Conservation (phyloP, 2,888 invertebrate species). For the Cantharis flavilabris region DNA sequence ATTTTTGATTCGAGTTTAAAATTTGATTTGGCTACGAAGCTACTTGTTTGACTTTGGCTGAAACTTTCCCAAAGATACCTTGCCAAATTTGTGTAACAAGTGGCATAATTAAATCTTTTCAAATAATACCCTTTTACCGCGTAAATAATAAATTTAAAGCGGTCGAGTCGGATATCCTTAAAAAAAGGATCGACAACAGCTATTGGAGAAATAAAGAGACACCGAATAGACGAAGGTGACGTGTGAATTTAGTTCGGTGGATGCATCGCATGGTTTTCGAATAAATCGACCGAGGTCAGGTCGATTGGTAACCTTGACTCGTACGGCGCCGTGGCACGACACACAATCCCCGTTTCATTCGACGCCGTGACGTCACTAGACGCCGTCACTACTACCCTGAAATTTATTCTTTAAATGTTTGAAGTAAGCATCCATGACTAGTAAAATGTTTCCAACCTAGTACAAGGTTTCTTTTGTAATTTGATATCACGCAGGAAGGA, state of each 20-base stretch:
- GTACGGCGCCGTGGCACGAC: conserved; percentile 32
- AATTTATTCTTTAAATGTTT: background rate
- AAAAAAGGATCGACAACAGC: no score
- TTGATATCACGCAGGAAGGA: background rate
- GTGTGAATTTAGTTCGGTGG: conserved; percentile 18
- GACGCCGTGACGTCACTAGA: conserved; percentile 35
- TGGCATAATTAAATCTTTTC: background rate
- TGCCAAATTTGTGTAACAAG: background rate
- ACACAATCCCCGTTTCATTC: conserved; percentile 21
- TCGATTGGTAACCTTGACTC: conserved; percentile 40
- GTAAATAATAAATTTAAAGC: background rate
- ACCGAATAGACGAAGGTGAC: conserved; percentile 6
- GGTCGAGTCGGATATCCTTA: no score
- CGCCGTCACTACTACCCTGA: conserved; percentile 11
- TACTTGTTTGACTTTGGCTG: no score
- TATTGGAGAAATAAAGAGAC: background rate
- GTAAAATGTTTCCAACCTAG: background rate
- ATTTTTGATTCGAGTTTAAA: background rate
- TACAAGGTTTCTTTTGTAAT: background rate
- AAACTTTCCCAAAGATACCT: background rate
- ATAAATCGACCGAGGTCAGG: conserved; percentile 37
- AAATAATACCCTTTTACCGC: background rate
- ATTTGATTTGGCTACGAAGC: no score
- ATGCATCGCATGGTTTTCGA: conserved; percentile 27
- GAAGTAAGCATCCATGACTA: background rate